Conservation (phyloP, 2,888 invertebrate species). For the Nysson spinosus region DNA sequence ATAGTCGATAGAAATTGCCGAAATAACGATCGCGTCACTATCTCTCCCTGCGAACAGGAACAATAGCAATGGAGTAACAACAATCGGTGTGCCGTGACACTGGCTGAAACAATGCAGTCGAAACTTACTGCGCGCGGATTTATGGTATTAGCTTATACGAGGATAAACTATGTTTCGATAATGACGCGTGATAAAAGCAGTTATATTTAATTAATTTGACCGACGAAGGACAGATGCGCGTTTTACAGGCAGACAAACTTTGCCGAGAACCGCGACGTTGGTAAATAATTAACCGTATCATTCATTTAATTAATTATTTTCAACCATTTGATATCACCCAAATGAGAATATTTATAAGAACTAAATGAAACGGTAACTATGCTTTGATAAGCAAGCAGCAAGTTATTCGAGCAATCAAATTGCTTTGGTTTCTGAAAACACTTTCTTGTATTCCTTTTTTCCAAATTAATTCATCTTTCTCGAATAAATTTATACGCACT, state of each 20-base stretch:
- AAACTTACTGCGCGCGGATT: conserved; percentile 26
- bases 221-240: not conserved
- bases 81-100: not conserved
- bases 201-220: conserved; percentile 52
- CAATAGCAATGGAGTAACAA: conserved; percentile 21
- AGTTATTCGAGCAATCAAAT: too few species aligned
- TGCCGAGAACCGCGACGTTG: too few species aligned
- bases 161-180: conserved; percentile 25
- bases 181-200: conserved; percentile 34
- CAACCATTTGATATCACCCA: too few species aligned
- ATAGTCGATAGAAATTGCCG: conserved; percentile 22
- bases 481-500: too few species aligned
- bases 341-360: too few species aligned
- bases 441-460: too few species aligned
- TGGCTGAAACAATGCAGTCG: conserved; percentile 9
- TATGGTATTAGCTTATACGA: conserved; percentile 13
- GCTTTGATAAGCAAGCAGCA: too few species aligned
- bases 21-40: conserved; percentile 21
- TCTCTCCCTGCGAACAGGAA: conserved; percentile 5
- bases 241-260: conserved; percentile 20
- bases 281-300: too few species aligned
- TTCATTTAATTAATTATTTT: too few species aligned
- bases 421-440: too few species aligned
- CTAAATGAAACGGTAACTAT: too few species aligned
- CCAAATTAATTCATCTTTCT: too few species aligned